These are phyloP conservation scores for Tupiocoris notatus DNA, from an alignment of 2,888 invertebrate genomes.

Conservation along the genomic window DNA sequence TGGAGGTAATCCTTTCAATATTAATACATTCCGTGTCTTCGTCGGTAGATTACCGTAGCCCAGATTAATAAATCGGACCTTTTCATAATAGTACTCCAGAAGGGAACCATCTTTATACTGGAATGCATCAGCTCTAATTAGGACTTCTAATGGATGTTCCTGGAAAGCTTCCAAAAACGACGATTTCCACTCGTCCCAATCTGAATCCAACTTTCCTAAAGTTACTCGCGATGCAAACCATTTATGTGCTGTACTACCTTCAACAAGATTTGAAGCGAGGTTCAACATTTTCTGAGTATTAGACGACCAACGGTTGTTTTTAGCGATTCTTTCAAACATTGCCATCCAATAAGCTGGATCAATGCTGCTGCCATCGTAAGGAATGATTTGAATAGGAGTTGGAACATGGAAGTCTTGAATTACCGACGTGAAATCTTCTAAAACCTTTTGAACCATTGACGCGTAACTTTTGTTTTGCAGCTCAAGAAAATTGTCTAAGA, in stretches of 20 bases:
- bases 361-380: too few relatives aligned
- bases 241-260: neutral
- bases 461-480: too few relatives aligned
- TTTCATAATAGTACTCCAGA: neutral
- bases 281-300: neutral
- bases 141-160: neutral
- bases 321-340: too few relatives aligned
- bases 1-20: neutral
- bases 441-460: too few relatives aligned
- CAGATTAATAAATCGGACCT: neutral
- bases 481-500: too few relatives aligned
- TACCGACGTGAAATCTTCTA: too few relatives aligned
- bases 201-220: neutral
- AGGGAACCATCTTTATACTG: neutral
- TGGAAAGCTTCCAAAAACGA: neutral
- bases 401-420: too few relatives aligned
- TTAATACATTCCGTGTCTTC: neutral
- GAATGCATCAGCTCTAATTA: neutral
- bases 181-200: neutral
- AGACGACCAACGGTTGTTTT: neutral
- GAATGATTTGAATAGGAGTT: too few relatives aligned
- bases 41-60: neutral
- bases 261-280: neutral
- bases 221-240: neutral
- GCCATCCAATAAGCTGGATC: too few relatives aligned